Evolutionary conservation across 2,113 vertebrate species (phyloP).

Genomic region (Micronycteris hirsuta): DNA sequence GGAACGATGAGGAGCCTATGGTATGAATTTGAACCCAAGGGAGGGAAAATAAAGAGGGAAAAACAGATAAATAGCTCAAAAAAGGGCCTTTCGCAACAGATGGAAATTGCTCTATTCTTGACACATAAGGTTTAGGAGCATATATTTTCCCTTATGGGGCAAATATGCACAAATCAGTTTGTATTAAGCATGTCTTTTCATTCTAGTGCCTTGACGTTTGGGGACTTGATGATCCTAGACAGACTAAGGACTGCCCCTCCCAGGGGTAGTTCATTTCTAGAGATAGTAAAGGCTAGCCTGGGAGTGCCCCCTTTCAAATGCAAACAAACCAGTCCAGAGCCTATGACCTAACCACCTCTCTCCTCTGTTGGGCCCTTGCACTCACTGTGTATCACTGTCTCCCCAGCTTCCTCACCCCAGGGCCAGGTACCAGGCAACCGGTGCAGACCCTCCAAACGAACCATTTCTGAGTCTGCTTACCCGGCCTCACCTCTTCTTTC

Average conservation of each 20-base stretch:
- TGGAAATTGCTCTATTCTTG: not conserved
- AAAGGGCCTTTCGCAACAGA: not conserved
- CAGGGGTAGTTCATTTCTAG: not conserved
- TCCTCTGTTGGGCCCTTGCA: not conserved
- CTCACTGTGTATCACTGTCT: not conserved
- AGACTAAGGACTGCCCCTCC: not conserved
- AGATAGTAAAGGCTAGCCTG: not conserved
- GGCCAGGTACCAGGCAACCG: not conserved
- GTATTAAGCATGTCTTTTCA: not conserved
- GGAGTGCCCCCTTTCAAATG: not conserved
- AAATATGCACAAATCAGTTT: not conserved
- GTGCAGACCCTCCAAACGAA: not conserved
- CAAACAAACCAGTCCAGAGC: not conserved
- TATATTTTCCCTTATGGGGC: not conserved
- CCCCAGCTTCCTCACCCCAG: not conserved
- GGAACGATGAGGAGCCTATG: not conserved
- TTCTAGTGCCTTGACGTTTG: not conserved
- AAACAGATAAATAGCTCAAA: not conserved
- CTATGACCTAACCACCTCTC: not conserved
- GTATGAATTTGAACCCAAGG: not conserved
- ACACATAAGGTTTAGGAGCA: not conserved
- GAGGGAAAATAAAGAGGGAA: not conserved
- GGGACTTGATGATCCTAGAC: not conserved
- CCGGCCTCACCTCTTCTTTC: not conserved
- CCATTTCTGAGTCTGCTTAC: not conserved